Evolutionary conservation across 1,140 invertebrate genomes (phyloP), one percentile per base, ranked within the genome.

Genomic region (Coenobita brevimanus): DNA sequence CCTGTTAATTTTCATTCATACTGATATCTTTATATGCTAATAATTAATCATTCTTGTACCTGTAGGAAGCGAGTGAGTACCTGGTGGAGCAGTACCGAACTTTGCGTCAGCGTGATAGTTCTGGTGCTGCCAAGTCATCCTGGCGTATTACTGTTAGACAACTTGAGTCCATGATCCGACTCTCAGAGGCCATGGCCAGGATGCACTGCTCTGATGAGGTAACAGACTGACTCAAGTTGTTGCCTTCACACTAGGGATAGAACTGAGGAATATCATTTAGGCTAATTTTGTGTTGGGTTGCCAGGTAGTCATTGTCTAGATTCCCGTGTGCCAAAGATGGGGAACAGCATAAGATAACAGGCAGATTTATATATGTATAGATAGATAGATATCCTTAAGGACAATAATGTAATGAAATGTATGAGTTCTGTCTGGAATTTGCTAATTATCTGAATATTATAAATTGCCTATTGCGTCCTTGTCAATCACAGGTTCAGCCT

Each of bases 101-200:
- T 90, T 93, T 99, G 30, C 94, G 99, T 13, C 95, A 97, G 91
- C 94, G 97, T 21, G 98, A 99, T 92, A 94, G 94, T 6, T 95
- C 95, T 33, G 91, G 91, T 0, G 95, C 95, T 80, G 92, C 93
- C 2, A 93, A 93, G 85, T 96, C 97, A 33, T 95, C 96, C 0
- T 99, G 98, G 97, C 94, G 98, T 75, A 98, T 99, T 84, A 99
- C 99, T 0, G 99, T 99, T n/a, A 94, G 99, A n/a, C 99, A 99
- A 92, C 93, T 99, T 75, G 99, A 99, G 93, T 99, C 97, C 91
- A 96, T 99, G 95, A 96, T 99, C 91, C 96, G 99, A 43, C 93
- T 99, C 15, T 97, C 98, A 4, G 99, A 99, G 93, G 98, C 96
- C 15, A 96, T 99, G 94, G 98, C 99, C 50, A 96, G 98, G 92